Evolutionary conservation across 2,113 vertebrate species (phyloP), one percentile per base, ranked within the genome.

Genomic region (Microcebus ravelobensis): DNA sequence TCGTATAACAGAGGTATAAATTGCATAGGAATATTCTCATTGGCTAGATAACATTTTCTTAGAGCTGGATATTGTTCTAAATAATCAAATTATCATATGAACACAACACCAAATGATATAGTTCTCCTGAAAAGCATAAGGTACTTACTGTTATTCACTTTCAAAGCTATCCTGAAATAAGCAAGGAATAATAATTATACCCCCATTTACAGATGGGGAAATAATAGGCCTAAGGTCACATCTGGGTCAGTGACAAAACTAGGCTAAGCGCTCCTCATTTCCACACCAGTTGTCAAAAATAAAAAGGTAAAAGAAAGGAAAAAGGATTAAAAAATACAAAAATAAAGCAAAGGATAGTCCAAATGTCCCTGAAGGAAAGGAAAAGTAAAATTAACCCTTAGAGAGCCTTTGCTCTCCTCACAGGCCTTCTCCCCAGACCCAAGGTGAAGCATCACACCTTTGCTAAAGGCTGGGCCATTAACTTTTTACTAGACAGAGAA

Each of bases 41-140:
- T 84, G 55, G 39, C 45, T 90, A 68, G 12, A 94, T 34, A 86
- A 79, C 10, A 68, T 6, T n/a, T 50, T 29, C 17, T 45, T 92
- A 42, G 29, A 59, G 27, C 59, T 89, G 27, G 25, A 73, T 77
- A 59, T 31, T 82, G 79, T 20, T 93, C 63, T 42, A 83, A 96
- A 79, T 71, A 59, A 63, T 70, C 59, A 90, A 89, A 94, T 52
- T 52, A 61, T 31, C 52, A 96, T 86, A 63, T 48, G 45, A 91
- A 73, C 18, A 91, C 90, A 88, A 85, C 86, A 65, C 63, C 48
- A 77, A 29, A 74, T 36, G 71, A 85, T n/a, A 8, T 11, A 25
- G 42, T 88, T 95, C 82, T 96, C 68, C 27, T 80, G 79, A 48
- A 90, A 93, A 93, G 31, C 13, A 63, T 39, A 17, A 87, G 12